phyloP scores from a whole-genome alignment of 2,888 invertebrate species.

The Drosophila algonquin region DNA sequence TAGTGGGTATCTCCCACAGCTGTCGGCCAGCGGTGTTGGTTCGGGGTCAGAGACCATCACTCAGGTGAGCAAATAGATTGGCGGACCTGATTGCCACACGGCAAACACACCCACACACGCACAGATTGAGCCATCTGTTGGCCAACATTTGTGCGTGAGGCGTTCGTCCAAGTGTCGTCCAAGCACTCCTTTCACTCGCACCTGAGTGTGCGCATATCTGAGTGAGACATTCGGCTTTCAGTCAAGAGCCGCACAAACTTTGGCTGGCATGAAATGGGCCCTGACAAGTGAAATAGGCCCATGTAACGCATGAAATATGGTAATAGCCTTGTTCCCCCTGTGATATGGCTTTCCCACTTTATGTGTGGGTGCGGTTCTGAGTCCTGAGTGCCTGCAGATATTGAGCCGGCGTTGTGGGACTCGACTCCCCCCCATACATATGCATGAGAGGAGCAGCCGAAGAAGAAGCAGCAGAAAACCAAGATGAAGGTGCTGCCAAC shows the following conservation, averaged over 20 bases:
- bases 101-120: neutral
- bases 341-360: neutral
- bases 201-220: slow-evolving; percentile 25
- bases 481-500: slow-evolving; percentile 35
- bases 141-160: slow-evolving; percentile 12
- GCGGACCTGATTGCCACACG: slow-evolving; percentile 11
- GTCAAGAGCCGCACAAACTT: slow-evolving; percentile 40
- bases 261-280: slow-evolving; percentile 44
- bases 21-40: slow-evolving; percentile 20
- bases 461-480: slow-evolving; percentile 2
- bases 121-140: slow-evolving; percentile 34
- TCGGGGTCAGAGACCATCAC: neutral
- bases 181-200: neutral
- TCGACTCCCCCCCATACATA: slow-evolving; percentile 26
- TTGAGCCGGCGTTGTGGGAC: slow-evolving; percentile 8
- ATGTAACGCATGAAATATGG: slow-evolving; percentile 74
- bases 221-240: slow-evolving; percentile 50
- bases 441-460: slow-evolving; percentile 14
- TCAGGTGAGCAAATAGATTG: slow-evolving; percentile 5
- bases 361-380: slow-evolving; percentile 7
- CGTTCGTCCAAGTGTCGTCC: slow-evolving; percentile 21
- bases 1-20: slow-evolving; percentile 10
- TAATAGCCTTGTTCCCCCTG: slow-evolving; percentile 52
- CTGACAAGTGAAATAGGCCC: slow-evolving; percentile 70
- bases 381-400: slow-evolving; percentile 12